Conservation (phyloP, 2,797 vertebrate species). For the Coendou prehensilis region DNA sequence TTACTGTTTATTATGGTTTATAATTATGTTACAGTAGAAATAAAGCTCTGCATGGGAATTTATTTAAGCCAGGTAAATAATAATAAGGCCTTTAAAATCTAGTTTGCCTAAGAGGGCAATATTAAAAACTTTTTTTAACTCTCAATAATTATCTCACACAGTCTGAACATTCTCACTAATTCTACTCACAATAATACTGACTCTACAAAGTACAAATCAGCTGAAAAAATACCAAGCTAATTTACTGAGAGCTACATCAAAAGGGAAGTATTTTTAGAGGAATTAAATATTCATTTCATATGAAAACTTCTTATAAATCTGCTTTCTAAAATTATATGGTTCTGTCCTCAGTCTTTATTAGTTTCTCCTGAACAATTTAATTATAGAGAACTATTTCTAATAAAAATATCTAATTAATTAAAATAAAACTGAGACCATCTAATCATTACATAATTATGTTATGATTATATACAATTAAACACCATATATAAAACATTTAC, state of each 20-base stretch:
- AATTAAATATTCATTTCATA: constrained; percentile 85
- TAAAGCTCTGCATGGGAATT: constrained; percentile 21
- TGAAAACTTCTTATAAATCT: constrained; percentile 80
- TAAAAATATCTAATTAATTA: constrained; percentile 83
- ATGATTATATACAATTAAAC: constrained; percentile 68
- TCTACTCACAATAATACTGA: constrained; percentile 39
- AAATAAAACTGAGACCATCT: constrained; percentile 81
- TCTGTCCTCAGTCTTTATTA: constrained; percentile 78
- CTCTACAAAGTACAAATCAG: constrained; percentile 74
- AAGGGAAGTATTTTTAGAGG: constrained; percentile 78
- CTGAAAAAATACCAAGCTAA: constrained; percentile 76
- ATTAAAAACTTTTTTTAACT: constrained; percentile 72
- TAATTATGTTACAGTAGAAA: constrained; percentile 50
- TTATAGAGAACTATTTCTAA: constrained; percentile 81
- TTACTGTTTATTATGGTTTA: constrained; percentile 56
- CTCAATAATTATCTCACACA: constrained; percentile 75
- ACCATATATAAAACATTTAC: constrained; percentile 66
- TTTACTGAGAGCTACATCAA: constrained; percentile 75
- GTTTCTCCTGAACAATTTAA: constrained; percentile 81
- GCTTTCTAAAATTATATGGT: constrained; percentile 74
- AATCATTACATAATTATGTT: constrained; percentile 77
- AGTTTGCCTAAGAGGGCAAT: constrained; percentile 70
- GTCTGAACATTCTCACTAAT: constrained; percentile 58
- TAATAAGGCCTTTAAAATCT: constrained; percentile 73
- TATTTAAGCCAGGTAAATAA: constrained; percentile 68